Conservation (phyloP, 2,888 invertebrate genomes). For the Entomobrya multifasciata region DNA sequence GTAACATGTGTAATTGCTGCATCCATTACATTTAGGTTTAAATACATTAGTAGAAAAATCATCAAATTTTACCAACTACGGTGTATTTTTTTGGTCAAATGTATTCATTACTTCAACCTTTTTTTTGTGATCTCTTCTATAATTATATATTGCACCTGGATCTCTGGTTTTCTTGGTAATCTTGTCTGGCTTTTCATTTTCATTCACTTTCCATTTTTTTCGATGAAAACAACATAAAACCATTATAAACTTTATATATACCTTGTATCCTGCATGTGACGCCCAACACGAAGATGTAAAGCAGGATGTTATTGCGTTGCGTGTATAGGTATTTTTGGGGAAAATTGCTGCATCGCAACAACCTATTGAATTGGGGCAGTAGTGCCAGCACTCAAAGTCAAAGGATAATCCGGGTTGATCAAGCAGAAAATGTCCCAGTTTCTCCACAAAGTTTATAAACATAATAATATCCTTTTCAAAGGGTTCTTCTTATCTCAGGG, state of each 20-base stretch:
- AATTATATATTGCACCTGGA: background rate
- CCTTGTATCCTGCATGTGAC: too few relatives aligned
- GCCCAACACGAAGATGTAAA: slow-evolving; percentile 58
- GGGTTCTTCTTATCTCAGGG: slow-evolving; percentile 24
- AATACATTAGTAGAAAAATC: too few relatives aligned
- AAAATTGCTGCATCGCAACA: too few relatives aligned
- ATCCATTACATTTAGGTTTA: too few relatives aligned
- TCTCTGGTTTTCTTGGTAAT: too few relatives aligned
- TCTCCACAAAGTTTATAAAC: slow-evolving; percentile 4
- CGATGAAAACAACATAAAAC: background rate
- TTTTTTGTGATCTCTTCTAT: background rate
- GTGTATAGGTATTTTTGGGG: slow-evolving; percentile 17
- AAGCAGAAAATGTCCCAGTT: slow-evolving; percentile 43
- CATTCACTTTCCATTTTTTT: slow-evolving; percentile 41
- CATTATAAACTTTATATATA: too few relatives aligned
- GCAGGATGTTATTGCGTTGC: slow-evolving; percentile 49
- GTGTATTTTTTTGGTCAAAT: too few relatives aligned
- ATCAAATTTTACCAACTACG: too few relatives aligned
- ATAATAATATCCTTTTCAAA: background rate
- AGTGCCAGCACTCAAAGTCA: background rate
- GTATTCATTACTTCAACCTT: too few relatives aligned
- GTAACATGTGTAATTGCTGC: too few relatives aligned
- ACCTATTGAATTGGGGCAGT: slow-evolving; percentile 57
- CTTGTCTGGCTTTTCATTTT: too few relatives aligned
- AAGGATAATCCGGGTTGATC: background rate